A percentile compares a stretch with the other conserved stretches of the same genome.
Conservation (phyloP, 2,888 invertebrate species). For the Dermolepida albohirtum region DNA sequence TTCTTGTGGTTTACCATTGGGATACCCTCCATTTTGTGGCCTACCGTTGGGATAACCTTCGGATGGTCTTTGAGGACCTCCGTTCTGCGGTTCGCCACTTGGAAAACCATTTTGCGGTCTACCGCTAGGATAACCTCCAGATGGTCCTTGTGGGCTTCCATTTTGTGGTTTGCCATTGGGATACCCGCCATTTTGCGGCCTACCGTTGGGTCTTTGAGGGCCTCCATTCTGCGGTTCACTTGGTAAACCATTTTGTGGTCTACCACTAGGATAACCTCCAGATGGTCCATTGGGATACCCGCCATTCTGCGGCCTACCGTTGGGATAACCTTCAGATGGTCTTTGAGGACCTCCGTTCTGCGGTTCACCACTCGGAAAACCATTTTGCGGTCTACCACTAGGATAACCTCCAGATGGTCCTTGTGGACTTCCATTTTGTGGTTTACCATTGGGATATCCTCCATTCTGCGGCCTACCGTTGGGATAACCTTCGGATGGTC, state of each 20-base stretch:
- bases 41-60: slow-evolving; percentile 45
- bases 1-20: slow-evolving; percentile 45
- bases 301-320: neutral
- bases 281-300: neutral
- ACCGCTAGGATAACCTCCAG: slow-evolving; percentile 47
- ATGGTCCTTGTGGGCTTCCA: slow-evolving; percentile 45
- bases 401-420: slow-evolving; percentile 52
- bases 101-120: slow-evolving; percentile 56
- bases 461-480: no score
- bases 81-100: neutral
- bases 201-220: neutral
- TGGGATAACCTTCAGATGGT: no score
- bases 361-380: slow-evolving; percentile 1
- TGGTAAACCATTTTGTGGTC: slow-evolving; percentile 39
- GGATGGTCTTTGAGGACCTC: slow-evolving; percentile 47
- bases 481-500: slow-evolving; percentile 59
- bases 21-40: slow-evolving; percentile 47
- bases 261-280: slow-evolving; percentile 44
- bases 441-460: slow-evolving; percentile 53
- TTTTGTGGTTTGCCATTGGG: slow-evolving; percentile 46
- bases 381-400: slow-evolving; percentile 6
- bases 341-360: neutral
- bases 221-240: no score
- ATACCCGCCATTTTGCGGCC: slow-evolving; percentile 45
- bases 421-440: slow-evolving; percentile 44